phyloP scores from a whole-genome alignment of 2,113 vertebrate species.

The Notiomystis cincta region DNA sequence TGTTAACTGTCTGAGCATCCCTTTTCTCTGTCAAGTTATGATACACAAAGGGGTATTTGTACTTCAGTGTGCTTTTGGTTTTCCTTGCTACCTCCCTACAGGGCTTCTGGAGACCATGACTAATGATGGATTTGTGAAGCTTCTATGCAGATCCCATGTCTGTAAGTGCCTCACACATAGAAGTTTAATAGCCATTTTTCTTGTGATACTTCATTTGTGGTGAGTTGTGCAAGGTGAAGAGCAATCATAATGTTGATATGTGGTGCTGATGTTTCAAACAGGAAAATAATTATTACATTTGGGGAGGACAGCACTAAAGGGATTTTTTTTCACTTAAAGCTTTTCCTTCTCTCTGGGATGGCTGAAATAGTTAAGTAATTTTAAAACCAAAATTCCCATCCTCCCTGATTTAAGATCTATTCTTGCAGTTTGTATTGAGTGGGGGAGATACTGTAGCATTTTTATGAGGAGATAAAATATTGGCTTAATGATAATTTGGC shows the following conservation, averaged over 20 bases:
- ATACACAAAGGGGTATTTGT: background rate
- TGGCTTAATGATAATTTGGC: constrained; percentile 69
- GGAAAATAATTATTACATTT: background rate
- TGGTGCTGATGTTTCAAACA: background rate
- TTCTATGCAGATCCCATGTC: background rate
- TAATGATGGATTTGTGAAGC: background rate
- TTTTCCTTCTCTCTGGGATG: background rate
- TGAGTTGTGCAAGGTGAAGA: background rate
- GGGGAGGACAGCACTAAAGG: background rate
- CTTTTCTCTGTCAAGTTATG: background rate
- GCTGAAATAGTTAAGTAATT: constrained; percentile 51
- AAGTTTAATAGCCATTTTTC: background rate
- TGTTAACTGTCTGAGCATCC: background rate
- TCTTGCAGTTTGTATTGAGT: background rate
- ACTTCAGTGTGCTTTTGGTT: background rate
- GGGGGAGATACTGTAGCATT: constrained; percentile 31
- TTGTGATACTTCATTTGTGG: background rate
- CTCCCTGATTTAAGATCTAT: constrained; percentile 32
- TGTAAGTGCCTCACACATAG: background rate
- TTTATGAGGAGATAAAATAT: constrained; percentile 69
- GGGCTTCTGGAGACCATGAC: background rate
- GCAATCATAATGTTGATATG: background rate
- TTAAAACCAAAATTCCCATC: constrained; percentile 52
- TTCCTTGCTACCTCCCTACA: background rate
- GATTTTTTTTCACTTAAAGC: background rate